Evolutionary conservation across 2,888 invertebrate genomes (phyloP).

Genomic region (Eupithecia dodoneata): DNA sequence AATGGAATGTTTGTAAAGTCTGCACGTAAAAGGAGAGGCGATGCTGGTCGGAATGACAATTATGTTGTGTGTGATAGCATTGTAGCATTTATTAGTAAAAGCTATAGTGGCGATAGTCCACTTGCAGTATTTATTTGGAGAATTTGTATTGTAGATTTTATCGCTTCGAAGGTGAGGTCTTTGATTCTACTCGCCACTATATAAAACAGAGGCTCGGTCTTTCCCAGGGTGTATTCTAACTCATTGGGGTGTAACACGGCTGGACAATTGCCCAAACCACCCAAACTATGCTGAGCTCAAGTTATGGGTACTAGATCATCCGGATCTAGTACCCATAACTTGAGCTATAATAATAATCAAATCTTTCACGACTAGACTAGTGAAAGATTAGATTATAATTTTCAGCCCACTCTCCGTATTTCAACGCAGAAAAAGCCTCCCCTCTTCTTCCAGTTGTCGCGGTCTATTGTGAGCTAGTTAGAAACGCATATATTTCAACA

Average conservation of each 20-base stretch:
- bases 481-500: background rate
- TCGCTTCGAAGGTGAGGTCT: background rate
- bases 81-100: conserved; percentile 31
- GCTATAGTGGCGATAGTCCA: conserved; percentile 27
- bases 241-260: background rate
- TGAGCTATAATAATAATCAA: no score
- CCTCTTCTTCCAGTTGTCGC: background rate
- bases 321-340: background rate
- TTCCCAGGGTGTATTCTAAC: background rate
- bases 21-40: conserved; percentile 60
- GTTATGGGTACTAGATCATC: background rate
- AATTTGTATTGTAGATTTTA: background rate
- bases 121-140: conserved; percentile 7
- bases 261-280: no score
- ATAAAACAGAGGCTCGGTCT: background rate
- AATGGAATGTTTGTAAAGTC: conserved; percentile 62
- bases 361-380: background rate
- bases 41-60: conserved; percentile 32
- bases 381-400: background rate
- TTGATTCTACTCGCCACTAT: background rate
- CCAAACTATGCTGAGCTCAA: no score
- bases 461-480: background rate
- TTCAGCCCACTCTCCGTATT: background rate
- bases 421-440: background rate
- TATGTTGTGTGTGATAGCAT: conserved; percentile 25